phyloP scores from a whole-genome alignment of 2,888 invertebrate genomes.

The Anoplius nigerrimus region DNA sequence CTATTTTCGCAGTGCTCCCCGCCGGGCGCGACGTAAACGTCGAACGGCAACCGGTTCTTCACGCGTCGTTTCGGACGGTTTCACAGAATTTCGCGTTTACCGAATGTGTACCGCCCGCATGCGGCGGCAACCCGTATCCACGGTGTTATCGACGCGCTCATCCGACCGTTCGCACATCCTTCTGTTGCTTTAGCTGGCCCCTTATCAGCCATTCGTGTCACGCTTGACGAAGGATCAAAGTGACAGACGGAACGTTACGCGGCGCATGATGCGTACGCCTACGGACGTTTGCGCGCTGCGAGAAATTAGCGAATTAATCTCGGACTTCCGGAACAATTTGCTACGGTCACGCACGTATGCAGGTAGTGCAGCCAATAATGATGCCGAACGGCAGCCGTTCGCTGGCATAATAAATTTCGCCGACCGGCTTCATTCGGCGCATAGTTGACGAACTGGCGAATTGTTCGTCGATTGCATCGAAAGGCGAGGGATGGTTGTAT shows the following conservation, averaged over 20 bases:
- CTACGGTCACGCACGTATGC: too few species aligned
- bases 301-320: too few species aligned
- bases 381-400: too few species aligned
- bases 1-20: not conserved
- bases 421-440: too few species aligned
- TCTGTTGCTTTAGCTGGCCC: slow-evolving; percentile 22
- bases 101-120: slow-evolving; percentile 47
- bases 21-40: slow-evolving; percentile 3
- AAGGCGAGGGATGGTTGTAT: too few species aligned
- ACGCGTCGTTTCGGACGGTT: slow-evolving; percentile 44
- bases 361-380: too few species aligned
- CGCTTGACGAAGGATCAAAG: slow-evolving; percentile 3
- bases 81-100: slow-evolving; percentile 22
- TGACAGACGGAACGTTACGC: not conserved
- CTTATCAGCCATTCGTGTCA: slow-evolving; percentile 29
- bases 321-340: too few species aligned
- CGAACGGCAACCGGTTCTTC: slow-evolving; percentile 39
- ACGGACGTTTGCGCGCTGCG: too few species aligned
- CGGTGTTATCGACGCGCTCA: slow-evolving; percentile 38
- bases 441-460: too few species aligned
- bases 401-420: too few species aligned
- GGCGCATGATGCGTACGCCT: too few species aligned
- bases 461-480: too few species aligned
- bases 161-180: slow-evolving; percentile 30
- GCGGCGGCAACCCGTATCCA: slow-evolving; percentile 7